phyloP scores from a whole-genome alignment of 2,888 invertebrate species.

The Fragum whitleyi region DNA sequence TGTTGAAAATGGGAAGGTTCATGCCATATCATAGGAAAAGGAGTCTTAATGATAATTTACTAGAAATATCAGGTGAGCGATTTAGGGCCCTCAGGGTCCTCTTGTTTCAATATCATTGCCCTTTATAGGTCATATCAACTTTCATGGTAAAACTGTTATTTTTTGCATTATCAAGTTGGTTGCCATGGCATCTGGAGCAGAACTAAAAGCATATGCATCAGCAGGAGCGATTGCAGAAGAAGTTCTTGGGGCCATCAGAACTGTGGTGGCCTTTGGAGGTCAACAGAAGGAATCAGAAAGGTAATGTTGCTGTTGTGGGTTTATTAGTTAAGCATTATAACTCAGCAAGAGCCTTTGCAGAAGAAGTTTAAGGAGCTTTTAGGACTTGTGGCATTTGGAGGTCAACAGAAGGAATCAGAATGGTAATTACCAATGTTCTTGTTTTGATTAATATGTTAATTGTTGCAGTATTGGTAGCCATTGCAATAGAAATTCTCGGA shows the following conservation, averaged over 20 bases:
- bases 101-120: no score
- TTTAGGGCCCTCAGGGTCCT: no score
- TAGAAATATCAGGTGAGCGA: no score
- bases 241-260: constrained; percentile 84
- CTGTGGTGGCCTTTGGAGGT: constrained; percentile 85
- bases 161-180: constrained; percentile 72
- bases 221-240: constrained; percentile 85
- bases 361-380: constrained; percentile 84
- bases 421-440: no score
- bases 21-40: no score
- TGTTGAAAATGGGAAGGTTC: no score
- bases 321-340: neutral
- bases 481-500: constrained; percentile 85
- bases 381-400: constrained; percentile 85
- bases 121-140: no score
- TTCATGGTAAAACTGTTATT: no score
- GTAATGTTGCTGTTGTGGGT: no score
- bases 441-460: constrained; percentile 69
- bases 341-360: constrained; percentile 86
- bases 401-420: constrained; percentile 82
- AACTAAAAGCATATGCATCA: constrained; percentile 88
- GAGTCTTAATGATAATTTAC: no score
- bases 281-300: constrained; percentile 83
- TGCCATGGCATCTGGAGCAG: constrained; percentile 79
- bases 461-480: constrained; percentile 82